A percentile compares a stretch with the other conserved stretches of the same genome.
These are phyloP conservation scores for Gonocerus acuteangulatus DNA, from an alignment of 2,888 invertebrate genomes.

Conservation along the genomic window DNA sequence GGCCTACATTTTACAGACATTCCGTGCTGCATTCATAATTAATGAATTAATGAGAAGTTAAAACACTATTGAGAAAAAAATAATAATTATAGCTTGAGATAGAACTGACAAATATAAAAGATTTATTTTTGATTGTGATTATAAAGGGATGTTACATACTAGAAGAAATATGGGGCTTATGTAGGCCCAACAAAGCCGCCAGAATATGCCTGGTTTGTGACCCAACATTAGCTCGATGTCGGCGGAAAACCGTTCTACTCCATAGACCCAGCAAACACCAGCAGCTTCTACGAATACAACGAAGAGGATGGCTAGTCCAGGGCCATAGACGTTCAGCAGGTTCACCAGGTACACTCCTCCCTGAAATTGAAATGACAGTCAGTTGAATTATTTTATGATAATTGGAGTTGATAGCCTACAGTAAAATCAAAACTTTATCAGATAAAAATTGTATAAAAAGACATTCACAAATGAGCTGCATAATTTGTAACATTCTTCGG, in stretches of 20 bases:
- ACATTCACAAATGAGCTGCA: neutral
- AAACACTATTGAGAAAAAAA: too few species aligned
- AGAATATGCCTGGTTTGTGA: conserved; percentile 65
- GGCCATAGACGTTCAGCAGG: conserved; percentile 78
- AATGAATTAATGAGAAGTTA: too few species aligned
- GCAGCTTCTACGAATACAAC: conserved; percentile 87
- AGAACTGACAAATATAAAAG: too few species aligned
- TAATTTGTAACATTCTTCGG: neutral
- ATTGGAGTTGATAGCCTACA: too few species aligned
- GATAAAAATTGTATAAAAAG: neutral
- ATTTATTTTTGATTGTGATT: too few species aligned
- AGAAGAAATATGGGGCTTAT: conserved; percentile 78
- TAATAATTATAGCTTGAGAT: too few species aligned
- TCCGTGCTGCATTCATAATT: too few species aligned
- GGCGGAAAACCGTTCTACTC: conserved; percentile 68
- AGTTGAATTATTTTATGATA: conserved; percentile 2
- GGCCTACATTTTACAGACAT: too few species aligned
- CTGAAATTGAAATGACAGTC: too few species aligned
- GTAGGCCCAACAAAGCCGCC: conserved; percentile 79
- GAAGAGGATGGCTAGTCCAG: conserved; percentile 77
- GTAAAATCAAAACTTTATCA: neutral
- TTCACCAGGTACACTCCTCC: conserved; percentile 82
- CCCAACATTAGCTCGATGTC: conserved; percentile 81
- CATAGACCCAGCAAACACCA: conserved; percentile 85
- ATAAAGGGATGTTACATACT: too few species aligned